Conservation (phyloP, 2,888 invertebrate genomes). For the Drosophila borealis region DNA sequence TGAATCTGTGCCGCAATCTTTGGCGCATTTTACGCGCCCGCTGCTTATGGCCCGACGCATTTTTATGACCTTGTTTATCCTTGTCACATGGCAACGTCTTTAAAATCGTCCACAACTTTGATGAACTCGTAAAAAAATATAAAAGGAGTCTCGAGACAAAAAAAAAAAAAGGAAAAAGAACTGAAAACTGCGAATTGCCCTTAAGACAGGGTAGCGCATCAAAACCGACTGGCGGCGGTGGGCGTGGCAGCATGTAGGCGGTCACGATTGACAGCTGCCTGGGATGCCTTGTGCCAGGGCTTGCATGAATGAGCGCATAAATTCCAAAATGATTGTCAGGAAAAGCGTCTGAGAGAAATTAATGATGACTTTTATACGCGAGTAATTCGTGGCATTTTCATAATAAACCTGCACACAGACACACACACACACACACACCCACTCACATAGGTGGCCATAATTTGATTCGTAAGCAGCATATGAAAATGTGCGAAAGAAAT, state of each 20-base stretch:
- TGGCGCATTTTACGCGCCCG: conserved; percentile 48
- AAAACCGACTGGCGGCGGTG: not conserved
- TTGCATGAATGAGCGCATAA: conserved; percentile 75
- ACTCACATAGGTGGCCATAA: conserved; percentile 59
- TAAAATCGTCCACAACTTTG: conserved; percentile 73
- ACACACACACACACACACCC: conserved; percentile 16
- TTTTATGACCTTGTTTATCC: conserved; percentile 80
- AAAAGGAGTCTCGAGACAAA: conserved; percentile 3
- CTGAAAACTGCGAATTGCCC: conserved; percentile 36
- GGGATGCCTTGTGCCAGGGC: conserved; percentile 17
- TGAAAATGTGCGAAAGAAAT: conserved; percentile 57
- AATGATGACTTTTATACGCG: conserved; percentile 81
- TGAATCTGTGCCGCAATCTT: conserved; percentile 70
- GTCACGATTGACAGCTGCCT: conserved; percentile 32
- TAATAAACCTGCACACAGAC: conserved; percentile 64
- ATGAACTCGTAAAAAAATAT: conserved; percentile 75
- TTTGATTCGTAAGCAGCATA: conserved; percentile 70
- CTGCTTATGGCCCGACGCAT: conserved; percentile 36
- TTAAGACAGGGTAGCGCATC: conserved; percentile 8
- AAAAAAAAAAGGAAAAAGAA: not conserved
- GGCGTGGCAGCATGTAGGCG: conserved; percentile 22
- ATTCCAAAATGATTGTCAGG: conserved; percentile 73
- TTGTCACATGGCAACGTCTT: conserved; percentile 71
- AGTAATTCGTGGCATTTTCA: conserved; percentile 79
- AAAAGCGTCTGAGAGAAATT: conserved; percentile 75